Percentiles rank a stretch among this genome's conserved stretches.
phyloP scores from a whole-genome alignment of 2,888 invertebrate species.

The Taphrorychus bicolor region DNA sequence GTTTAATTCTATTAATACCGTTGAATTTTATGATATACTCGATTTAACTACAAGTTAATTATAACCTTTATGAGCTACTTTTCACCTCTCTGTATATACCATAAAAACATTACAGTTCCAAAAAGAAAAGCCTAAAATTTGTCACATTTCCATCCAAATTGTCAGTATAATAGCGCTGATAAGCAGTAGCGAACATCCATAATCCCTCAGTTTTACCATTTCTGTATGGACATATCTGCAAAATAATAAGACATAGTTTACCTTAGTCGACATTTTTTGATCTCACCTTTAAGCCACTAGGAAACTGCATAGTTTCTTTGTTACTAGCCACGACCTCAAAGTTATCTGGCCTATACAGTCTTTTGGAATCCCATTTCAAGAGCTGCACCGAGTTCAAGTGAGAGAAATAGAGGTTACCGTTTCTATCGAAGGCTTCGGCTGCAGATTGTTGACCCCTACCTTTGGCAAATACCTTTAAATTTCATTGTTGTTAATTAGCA shows the following conservation, averaged over 20 bases:
- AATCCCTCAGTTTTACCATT: constrained; percentile 62
- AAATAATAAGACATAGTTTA: not conserved
- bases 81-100: too few species aligned
- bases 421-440: constrained; percentile 72
- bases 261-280: not conserved
- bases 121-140: constrained; percentile 65
- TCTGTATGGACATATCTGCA: not conserved
- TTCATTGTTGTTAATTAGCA: not conserved
- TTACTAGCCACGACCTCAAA: constrained; percentile 57
- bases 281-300: constrained; percentile 71
- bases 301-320: constrained; percentile 70
- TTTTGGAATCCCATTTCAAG: constrained; percentile 75
- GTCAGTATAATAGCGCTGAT: constrained; percentile 71
- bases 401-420: constrained; percentile 76
- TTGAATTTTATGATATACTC: too few species aligned
- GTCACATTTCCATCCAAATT: constrained; percentile 63
- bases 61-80: too few species aligned
- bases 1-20: too few species aligned
- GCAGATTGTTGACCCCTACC: constrained; percentile 72
- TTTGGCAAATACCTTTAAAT: constrained; percentile 61
- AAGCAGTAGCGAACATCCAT: constrained; percentile 72
- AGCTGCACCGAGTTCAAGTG: constrained; percentile 71
- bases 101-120: not conserved
- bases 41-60: too few species aligned
- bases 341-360: constrained; percentile 66